A percentile compares a stretch with the other conserved stretches of the same genome.
Conservation (phyloP, 2,888 invertebrate species). For the Chalcis sispes region DNA sequence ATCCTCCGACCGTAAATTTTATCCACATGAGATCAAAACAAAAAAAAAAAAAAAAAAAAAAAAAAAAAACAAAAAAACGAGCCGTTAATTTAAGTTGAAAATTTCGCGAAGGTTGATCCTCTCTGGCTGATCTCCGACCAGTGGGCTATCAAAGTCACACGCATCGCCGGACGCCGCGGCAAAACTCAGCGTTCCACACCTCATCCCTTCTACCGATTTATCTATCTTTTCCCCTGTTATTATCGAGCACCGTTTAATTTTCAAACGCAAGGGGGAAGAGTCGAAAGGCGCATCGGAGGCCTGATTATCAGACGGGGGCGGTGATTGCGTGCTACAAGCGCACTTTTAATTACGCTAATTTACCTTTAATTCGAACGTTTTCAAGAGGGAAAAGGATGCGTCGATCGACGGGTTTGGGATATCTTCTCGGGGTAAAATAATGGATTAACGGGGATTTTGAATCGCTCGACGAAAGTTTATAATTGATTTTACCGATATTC, state of each 20-base stretch:
- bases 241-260: constrained; percentile 38
- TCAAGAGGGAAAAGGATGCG: no score
- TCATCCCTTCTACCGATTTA: neutral
- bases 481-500: constrained; percentile 40
- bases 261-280: no score
- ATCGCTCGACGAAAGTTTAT: neutral
- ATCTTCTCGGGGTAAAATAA: constrained; percentile 2
- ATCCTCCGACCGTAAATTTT: no score
- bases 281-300: no score
- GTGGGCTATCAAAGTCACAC: constrained; percentile 35
- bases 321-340: constrained; percentile 18
- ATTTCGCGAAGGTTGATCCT: no score
- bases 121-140: no score
- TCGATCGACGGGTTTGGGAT: constrained; percentile 1
- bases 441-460: neutral
- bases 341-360: constrained; percentile 53
- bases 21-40: no score
- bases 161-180: constrained; percentile 14
- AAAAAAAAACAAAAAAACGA: no score
- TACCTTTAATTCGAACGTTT: constrained; percentile 37
- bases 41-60: no score
- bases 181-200: constrained; percentile 21
- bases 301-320: constrained; percentile 23
- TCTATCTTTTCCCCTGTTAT: constrained; percentile 33
- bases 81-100: no score